Conservation (phyloP, 2,888 invertebrate genomes). For the Sarcophaga carnaria region DNA sequence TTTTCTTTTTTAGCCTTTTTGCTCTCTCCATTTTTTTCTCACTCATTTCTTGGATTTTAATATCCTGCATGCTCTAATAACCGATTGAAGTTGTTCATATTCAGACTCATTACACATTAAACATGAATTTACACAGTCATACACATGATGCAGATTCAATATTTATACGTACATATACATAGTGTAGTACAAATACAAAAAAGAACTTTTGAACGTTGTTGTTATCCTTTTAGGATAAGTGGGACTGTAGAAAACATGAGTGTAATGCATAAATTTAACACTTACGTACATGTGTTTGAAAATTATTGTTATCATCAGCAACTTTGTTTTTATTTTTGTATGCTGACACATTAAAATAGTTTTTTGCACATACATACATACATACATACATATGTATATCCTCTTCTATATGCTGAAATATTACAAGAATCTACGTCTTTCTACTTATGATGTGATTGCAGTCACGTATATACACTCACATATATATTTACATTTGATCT, state of each 20-base stretch:
- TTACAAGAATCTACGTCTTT: no score
- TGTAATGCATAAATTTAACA: slow-evolving; percentile 56
- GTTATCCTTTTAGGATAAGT: background rate
- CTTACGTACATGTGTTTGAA: slow-evolving; percentile 59
- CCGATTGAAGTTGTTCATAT: slow-evolving; percentile 48
- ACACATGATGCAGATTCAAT: no score
- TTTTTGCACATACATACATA: slow-evolving; percentile 30
- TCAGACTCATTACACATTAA: slow-evolving; percentile 50
- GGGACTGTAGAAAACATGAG: background rate
- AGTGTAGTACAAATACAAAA: no score
- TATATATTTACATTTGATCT: no score
- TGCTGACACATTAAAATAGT: slow-evolving; percentile 58
- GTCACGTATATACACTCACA: no score
- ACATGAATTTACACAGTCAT: slow-evolving; percentile 1
- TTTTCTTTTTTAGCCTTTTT: no score
- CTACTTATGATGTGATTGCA: no score
- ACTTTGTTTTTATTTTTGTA: slow-evolving; percentile 42
- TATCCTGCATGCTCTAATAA: slow-evolving; percentile 56
- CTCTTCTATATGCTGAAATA: no score
- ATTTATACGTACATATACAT: no score
- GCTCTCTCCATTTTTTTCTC: no score
- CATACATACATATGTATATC: background rate
- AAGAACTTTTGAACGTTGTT: background rate
- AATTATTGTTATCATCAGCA: slow-evolving; percentile 64
- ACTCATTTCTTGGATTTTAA: slow-evolving; percentile 1